Conservation (phyloP, 2,113 vertebrate species). For the Patagioenas fasciata region DNA sequence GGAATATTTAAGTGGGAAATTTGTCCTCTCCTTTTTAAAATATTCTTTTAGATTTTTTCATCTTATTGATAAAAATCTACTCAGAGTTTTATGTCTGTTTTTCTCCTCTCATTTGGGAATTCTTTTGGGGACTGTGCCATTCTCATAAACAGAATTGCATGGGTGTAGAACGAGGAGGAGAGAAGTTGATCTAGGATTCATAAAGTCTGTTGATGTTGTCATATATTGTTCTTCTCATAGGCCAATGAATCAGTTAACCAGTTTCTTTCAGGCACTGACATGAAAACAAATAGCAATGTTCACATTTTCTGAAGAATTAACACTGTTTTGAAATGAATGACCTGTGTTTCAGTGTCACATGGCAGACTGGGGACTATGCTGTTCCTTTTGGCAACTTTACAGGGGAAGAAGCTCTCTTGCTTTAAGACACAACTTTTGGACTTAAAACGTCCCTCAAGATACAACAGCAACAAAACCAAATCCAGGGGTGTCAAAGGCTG, state of each 20-base stretch:
- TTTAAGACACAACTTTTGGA: not conserved
- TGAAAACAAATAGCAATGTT: not conserved
- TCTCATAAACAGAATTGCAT: not conserved
- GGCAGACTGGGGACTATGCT: not conserved
- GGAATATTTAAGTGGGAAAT: not conserved
- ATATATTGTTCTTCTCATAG: not conserved
- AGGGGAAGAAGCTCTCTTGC: not conserved
- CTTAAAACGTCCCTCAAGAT: not conserved
- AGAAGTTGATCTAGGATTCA: not conserved
- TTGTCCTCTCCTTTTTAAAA: not conserved
- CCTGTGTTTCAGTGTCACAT: not conserved
- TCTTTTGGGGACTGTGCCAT: not conserved
- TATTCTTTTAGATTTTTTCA: not conserved
- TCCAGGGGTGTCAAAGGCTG: not conserved
- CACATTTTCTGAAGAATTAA: not conserved
- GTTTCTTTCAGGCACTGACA: not conserved
- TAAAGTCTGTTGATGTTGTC: not conserved
- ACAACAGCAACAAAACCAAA: not conserved
- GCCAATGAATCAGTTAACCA: not conserved
- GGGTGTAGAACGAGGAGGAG: not conserved
- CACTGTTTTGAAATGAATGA: not conserved
- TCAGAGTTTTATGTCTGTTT: not conserved
- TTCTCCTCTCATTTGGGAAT: not conserved
- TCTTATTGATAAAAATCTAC: not conserved
- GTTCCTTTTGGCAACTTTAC: not conserved